Conservation (phyloP, 1,140 invertebrate species). For the Rhopalosiphum maidis region DNA sequence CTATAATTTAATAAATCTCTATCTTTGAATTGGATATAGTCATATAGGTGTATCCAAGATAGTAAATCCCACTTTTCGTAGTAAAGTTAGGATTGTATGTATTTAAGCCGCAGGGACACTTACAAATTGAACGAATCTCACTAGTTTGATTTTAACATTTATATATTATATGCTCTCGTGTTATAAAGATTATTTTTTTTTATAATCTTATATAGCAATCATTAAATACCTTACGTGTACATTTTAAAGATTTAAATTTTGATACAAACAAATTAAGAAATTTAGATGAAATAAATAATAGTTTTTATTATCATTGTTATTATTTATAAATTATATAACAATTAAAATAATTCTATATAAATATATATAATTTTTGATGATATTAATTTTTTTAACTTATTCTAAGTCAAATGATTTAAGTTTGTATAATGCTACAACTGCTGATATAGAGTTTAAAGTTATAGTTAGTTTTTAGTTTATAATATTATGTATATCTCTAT, state of each 20-base stretch:
- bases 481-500: not conserved
- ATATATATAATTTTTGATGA: not conserved
- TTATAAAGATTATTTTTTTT: not conserved
- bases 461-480: not conserved
- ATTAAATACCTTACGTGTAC: not conserved
- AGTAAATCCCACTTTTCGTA: not conserved
- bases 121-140: slow-evolving; percentile 28
- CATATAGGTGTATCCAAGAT: not conserved
- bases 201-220: not conserved
- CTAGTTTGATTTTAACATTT: slow-evolving; percentile 2
- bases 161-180: not conserved
- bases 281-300: not conserved
- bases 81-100: not conserved
- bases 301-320: not conserved
- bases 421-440: not conserved
- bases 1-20: not conserved
- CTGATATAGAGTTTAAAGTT: not conserved
- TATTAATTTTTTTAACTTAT: not conserved
- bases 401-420: not conserved
- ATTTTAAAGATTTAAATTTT: not conserved
- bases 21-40: not conserved
- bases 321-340: not conserved
- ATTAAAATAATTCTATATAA: not conserved
- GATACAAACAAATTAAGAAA: not conserved
- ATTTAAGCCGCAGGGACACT: not conserved